A percentile compares a stretch with the other conserved stretches of the same genome.
Conservation (phyloP, 2,888 invertebrate species). For the Corbicula japonica region DNA sequence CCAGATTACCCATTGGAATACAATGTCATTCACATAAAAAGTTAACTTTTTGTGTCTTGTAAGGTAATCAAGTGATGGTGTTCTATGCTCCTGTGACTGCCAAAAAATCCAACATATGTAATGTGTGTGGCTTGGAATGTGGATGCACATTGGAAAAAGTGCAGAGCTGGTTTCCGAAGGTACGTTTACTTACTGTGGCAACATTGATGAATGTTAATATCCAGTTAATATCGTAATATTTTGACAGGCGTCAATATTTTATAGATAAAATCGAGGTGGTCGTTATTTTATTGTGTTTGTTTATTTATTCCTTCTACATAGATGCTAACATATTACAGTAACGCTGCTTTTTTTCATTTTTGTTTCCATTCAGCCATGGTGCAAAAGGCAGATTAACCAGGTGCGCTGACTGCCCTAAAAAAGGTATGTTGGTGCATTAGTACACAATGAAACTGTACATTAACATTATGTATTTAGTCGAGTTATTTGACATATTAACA, state of each 20-base stretch:
- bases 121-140: slow-evolving; percentile 16
- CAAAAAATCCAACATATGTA: slow-evolving; percentile 15
- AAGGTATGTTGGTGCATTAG: too few species aligned
- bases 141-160: slow-evolving; percentile 1
- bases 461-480: too few species aligned
- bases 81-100: slow-evolving; percentile 9
- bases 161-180: neutral
- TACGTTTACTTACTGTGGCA: neutral
- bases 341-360: too few species aligned
- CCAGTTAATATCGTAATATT: neutral
- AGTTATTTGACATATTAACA: too few species aligned
- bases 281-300: too few species aligned
- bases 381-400: slow-evolving; percentile 8
- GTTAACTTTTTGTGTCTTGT: neutral
- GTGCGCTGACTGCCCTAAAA: too few species aligned
- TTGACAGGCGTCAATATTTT: neutral
- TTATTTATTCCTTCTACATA: too few species aligned
- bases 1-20: too few species aligned
- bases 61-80: slow-evolving; percentile 20
- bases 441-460: too few species aligned
- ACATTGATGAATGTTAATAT: neutral
- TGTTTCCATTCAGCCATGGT: slow-evolving; percentile 1
- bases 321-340: too few species aligned
- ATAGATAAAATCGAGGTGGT: too few species aligned
- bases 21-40: too few species aligned